A percentile compares a stretch with the other conserved stretches of the same genome.
These are phyloP conservation scores for Panthera leo DNA, from an alignment of 2,113 vertebrate genomes.

Conservation along the genomic window DNA sequence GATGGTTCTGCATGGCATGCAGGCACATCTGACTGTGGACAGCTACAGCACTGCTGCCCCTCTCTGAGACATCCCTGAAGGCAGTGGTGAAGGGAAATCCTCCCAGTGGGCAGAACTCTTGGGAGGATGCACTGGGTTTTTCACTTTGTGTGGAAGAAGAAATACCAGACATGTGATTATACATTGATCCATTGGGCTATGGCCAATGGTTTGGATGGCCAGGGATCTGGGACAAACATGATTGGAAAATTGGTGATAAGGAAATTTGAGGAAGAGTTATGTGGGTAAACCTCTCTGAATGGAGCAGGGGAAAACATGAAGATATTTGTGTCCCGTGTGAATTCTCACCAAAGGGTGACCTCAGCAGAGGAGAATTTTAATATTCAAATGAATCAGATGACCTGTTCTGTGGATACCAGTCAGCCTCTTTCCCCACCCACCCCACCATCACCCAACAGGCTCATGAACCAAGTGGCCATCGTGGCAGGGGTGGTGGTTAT, in stretches of 20 bases:
- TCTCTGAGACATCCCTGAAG: background rate
- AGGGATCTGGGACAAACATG: background rate
- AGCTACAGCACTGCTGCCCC: background rate
- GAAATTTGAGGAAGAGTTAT: background rate
- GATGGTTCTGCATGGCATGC: background rate
- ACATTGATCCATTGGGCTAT: background rate
- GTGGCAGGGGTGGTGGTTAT: background rate
- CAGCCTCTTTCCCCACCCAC: background rate
- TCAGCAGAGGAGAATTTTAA: background rate
- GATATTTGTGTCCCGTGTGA: background rate
- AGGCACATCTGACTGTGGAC: background rate
- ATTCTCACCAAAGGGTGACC: background rate
- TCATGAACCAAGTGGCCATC: background rate
- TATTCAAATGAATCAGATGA: background rate
- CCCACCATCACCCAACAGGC: background rate
- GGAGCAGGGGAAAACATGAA: background rate
- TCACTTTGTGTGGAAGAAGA: background rate
- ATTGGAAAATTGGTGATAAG: background rate
- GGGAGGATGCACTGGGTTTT: background rate
- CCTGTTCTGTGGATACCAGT: background rate
- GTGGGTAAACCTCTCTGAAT: background rate
- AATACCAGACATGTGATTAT: background rate
- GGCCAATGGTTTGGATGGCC: background rate
- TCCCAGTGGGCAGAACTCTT: background rate
- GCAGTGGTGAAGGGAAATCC: background rate